phyloP scores from a whole-genome alignment of 2,888 invertebrate genomes.

The Thymelicus acteon region DNA sequence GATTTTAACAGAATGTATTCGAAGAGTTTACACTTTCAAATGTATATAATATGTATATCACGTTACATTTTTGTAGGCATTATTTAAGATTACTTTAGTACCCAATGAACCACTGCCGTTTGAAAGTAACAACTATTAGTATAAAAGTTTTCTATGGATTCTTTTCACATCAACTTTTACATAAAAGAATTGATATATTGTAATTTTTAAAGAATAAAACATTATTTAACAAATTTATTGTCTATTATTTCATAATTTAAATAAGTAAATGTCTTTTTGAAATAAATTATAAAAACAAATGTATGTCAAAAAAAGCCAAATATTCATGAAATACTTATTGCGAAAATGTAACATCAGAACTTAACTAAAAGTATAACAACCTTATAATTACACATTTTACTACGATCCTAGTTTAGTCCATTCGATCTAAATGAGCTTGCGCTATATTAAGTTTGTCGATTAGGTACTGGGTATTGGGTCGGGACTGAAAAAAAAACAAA shows the following conservation, averaged over 20 bases:
- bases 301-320: constrained; percentile 21
- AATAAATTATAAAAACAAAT: constrained; percentile 6
- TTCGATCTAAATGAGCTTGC: constrained; percentile 76
- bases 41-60: constrained; percentile 19
- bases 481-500: constrained; percentile 62
- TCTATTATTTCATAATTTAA: constrained; percentile 15
- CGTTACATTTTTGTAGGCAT: constrained; percentile 18
- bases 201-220: constrained; percentile 30
- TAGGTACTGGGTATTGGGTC: constrained; percentile 74
- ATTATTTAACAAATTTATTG: constrained; percentile 12
- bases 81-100: constrained; percentile 12
- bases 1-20: constrained; percentile 22
- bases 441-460: constrained; percentile 76
- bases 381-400: constrained; percentile 14
- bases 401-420: constrained; percentile 61
- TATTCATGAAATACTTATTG: constrained; percentile 1
- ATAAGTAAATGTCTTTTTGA: background rate
- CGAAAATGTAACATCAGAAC: constrained; percentile 17
- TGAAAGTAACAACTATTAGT: constrained; percentile 5
- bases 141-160: constrained; percentile 3
- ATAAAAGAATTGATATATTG: constrained; percentile 2
- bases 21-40: constrained; percentile 7
- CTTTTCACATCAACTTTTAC: constrained; percentile 19
- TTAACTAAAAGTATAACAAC: constrained; percentile 13
- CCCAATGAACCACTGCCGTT: constrained; percentile 29